phyloP scores from a whole-genome alignment of 2,797 vertebrate genomes.

The Sebastiscus tertius region DNA sequence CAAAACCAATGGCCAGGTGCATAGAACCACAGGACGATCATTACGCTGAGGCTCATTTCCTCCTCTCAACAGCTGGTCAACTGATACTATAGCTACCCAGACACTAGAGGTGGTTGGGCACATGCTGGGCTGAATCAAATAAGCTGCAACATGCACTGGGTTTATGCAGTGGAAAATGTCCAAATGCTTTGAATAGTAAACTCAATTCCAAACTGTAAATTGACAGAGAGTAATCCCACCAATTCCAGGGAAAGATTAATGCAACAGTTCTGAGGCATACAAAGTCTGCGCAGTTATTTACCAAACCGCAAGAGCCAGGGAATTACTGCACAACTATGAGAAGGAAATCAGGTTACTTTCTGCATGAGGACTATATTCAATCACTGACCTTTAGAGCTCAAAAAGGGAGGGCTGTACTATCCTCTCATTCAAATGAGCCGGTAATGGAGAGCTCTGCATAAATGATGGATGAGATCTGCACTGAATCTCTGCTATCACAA shows the following conservation, averaged over 20 bases:
- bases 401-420: constrained; percentile 44
- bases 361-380: constrained; percentile 74
- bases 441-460: constrained; percentile 76
- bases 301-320: constrained; percentile 28
- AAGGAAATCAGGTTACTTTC: constrained; percentile 69
- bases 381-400: constrained; percentile 79
- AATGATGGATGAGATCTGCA: constrained; percentile 77
- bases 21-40: constrained; percentile 62
- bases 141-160: constrained; percentile 40
- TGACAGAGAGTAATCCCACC: constrained; percentile 71
- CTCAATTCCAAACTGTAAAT: constrained; percentile 64
- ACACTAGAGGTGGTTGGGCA: constrained; percentile 40
- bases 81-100: constrained; percentile 43
- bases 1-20: constrained; percentile 62
- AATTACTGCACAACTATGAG: constrained; percentile 49
- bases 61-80: constrained; percentile 72
- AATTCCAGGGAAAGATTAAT: constrained; percentile 67
- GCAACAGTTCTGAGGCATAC: constrained; percentile 52
- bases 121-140: constrained; percentile 63
- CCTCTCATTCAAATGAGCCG: constrained; percentile 77
- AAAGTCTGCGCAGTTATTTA: constrained; percentile 53
- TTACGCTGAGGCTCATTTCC: constrained; percentile 57
- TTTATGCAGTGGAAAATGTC: constrained; percentile 27
- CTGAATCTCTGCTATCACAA: constrained; percentile 48
- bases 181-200: constrained; percentile 54